Conservation (phyloP, 64 coral and sea anemone genomes). For the Stichodactyla helianthus region DNA sequence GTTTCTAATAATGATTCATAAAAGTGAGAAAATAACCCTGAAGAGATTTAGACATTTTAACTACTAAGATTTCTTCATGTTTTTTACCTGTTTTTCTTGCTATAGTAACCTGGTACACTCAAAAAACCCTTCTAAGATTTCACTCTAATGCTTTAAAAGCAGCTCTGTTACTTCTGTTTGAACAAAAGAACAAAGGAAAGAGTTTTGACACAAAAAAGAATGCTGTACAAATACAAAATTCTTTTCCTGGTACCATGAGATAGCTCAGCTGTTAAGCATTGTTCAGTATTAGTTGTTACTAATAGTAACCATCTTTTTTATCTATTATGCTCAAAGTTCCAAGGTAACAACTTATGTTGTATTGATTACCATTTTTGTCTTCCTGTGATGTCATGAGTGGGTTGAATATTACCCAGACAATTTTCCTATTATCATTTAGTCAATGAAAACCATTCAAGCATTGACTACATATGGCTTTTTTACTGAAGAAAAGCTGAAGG, state of each 20-base stretch:
- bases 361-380: not conserved
- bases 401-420: not conserved
- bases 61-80: too few relatives aligned
- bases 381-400: conserved; percentile 17
- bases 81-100: too few relatives aligned
- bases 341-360: not conserved
- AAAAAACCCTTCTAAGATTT: not conserved
- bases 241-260: not conserved
- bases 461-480: not conserved
- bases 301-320: not conserved
- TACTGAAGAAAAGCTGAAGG: not conserved
- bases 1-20: too few relatives aligned
- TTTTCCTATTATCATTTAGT: not conserved
- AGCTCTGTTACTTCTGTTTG: not conserved
- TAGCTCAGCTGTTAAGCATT: not conserved
- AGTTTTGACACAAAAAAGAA: not conserved
- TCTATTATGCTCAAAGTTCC: not conserved
- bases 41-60: too few relatives aligned
- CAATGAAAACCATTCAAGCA: not conserved
- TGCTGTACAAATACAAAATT: not conserved
- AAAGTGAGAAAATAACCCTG: too few relatives aligned
- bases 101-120: not conserved
- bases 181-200: not conserved
- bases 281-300: not conserved
- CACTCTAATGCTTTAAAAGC: not conserved